Percentiles rank a stretch among this genome's conserved stretches.
These are phyloP conservation scores for Periphyllus acericola DNA, from an alignment of 2,888 invertebrate species.

Conservation along the genomic window DNA sequence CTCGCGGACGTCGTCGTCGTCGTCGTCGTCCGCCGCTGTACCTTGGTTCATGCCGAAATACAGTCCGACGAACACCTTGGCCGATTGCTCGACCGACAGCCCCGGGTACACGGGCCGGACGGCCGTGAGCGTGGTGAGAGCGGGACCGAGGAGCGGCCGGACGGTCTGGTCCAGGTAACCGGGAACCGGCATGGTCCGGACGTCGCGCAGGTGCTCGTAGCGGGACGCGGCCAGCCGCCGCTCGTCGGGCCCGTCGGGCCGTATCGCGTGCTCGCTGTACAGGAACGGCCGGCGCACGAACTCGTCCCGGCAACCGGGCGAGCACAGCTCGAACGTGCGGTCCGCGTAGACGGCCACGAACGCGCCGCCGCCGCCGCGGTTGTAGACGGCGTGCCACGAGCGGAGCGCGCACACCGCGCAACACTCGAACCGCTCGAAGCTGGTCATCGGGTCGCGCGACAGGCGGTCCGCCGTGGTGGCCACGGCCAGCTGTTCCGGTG, in stretches of 20 bases:
- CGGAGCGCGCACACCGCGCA: conserved; percentile 41
- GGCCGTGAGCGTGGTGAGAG: background rate
- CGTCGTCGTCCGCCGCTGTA: background rate
- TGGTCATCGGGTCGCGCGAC: background rate
- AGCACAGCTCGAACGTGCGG: conserved; percentile 1
- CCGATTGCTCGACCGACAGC: background rate
- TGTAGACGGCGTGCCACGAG: background rate
- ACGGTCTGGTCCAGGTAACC: background rate
- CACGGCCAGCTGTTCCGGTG: background rate
- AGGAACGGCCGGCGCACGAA: background rate
- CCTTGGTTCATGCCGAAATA: background rate
- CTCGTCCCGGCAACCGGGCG: background rate
- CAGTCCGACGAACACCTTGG: background rate
- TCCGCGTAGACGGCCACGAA: background rate
- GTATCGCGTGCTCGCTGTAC: conserved; percentile 7
- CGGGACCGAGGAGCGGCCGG: background rate
- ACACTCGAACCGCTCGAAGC: background rate
- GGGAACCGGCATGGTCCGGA: background rate
- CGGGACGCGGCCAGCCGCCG: background rate
- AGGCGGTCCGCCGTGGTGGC: background rate
- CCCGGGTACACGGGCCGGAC: background rate
- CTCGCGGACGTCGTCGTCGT: background rate
- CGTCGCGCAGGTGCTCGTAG: background rate
- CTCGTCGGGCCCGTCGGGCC: background rate
- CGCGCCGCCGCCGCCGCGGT: background rate